Conservation (phyloP, 1,140 invertebrate species). For the Drosophila rufa region DNA sequence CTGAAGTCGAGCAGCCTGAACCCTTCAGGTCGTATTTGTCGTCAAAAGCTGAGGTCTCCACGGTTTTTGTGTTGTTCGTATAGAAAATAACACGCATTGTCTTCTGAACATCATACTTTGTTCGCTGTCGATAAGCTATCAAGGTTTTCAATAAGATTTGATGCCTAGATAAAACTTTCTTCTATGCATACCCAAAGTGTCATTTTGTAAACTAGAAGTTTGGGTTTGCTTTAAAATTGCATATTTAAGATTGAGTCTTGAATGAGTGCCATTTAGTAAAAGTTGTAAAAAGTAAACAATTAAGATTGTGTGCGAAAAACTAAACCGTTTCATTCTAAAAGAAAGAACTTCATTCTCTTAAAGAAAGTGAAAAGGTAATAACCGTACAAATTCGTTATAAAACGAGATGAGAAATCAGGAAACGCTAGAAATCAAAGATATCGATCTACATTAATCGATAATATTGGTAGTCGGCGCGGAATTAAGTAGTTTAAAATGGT, state of each 20-base stretch:
- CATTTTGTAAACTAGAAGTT: conserved; percentile 19
- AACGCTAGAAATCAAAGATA: conserved; percentile 12
- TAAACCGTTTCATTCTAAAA: conserved; percentile 7
- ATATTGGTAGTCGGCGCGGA: background rate
- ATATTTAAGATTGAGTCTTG: conserved; percentile 38
- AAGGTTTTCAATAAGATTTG: background rate
- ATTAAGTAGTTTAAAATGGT: background rate
- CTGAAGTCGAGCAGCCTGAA: conserved; percentile 55
- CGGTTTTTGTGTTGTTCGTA: conserved; percentile 65
- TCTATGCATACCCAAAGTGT: conserved; percentile 37
- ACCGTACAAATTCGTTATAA: conserved; percentile 12
- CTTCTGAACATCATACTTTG: conserved; percentile 48
- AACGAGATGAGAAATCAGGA: background rate
- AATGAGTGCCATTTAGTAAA: conserved; percentile 9
- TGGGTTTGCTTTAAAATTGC: conserved; percentile 27
- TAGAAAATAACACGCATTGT: conserved; percentile 62
- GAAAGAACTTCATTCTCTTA: background rate
- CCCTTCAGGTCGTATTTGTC: conserved; percentile 40
- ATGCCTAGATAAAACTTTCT: background rate
- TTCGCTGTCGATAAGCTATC: conserved; percentile 33
- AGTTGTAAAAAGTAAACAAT: conserved; percentile 17
- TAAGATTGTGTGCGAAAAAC: background rate
- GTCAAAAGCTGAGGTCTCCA: conserved; percentile 43
- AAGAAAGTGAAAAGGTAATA: conserved; percentile 27
- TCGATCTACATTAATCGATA: conserved; percentile 11